These are phyloP conservation scores for Hydrochoerus hydrochaeris DNA, from an alignment of 2,113 vertebrate species.

Conservation along the genomic window DNA sequence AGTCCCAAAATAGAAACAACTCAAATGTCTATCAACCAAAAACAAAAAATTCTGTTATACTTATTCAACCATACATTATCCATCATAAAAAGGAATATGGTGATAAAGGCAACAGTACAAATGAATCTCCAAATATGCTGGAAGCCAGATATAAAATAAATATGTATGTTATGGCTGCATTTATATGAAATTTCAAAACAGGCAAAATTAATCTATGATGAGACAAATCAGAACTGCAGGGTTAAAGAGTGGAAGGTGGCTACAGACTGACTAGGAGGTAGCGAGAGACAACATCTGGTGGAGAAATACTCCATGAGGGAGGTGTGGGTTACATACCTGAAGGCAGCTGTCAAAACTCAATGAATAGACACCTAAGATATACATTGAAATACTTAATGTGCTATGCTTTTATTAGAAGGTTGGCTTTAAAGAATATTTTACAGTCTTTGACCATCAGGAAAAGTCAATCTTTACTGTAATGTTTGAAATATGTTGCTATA, in stretches of 20 bases:
- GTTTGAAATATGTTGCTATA: conserved; percentile 32
- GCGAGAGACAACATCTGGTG: background rate
- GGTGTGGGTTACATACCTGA: background rate
- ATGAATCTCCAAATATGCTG: background rate
- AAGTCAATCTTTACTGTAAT: conserved; percentile 9
- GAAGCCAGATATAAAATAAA: conserved; percentile 28
- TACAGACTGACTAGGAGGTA: background rate
- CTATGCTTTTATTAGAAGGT: background rate
- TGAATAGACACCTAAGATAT: background rate
- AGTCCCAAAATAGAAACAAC: background rate
- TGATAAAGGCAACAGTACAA: background rate
- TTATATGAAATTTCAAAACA: conserved; percentile 19
- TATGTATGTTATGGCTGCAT: background rate
- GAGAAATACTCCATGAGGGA: background rate
- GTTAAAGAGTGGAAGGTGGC: background rate
- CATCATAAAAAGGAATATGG: background rate
- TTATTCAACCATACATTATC: background rate
- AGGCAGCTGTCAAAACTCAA: background rate
- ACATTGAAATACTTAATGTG: background rate
- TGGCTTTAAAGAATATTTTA: conserved; percentile 16
- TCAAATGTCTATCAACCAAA: background rate
- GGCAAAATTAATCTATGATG: background rate
- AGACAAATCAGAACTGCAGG: background rate
- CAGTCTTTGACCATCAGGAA: background rate
- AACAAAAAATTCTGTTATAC: conserved; percentile 1